Conservation (phyloP, 2,888 invertebrate genomes). For the Elmis aenea region DNA sequence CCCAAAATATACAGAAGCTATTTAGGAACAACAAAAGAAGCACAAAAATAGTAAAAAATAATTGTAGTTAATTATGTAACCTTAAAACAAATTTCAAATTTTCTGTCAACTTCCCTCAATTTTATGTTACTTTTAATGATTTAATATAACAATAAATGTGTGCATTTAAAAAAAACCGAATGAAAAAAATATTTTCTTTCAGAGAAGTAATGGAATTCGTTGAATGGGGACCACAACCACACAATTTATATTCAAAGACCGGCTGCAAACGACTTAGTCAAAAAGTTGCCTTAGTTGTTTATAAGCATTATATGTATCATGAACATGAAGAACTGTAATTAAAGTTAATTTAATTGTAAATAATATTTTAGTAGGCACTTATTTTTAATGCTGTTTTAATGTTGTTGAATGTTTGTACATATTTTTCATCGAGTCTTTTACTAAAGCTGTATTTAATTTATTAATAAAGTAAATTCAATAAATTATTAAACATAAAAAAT, state of each 20-base stretch:
- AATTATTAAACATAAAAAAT: too few relatives aligned
- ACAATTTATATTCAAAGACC: conserved; percentile 73
- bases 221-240: conserved; percentile 66
- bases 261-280: conserved; percentile 88
- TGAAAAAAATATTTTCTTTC: too few relatives aligned
- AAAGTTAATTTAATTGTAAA: not conserved
- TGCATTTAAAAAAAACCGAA: too few relatives aligned
- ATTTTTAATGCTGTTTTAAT: not conserved
- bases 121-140: too few relatives aligned
- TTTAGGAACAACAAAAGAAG: too few relatives aligned
- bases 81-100: conserved; percentile 1
- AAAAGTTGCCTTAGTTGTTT: conserved; percentile 56
- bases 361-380: not conserved
- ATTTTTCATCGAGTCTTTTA: not conserved
- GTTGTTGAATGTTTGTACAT: not conserved
- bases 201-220: conserved; percentile 63
- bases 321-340: not conserved
- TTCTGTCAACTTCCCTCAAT: too few relatives aligned
- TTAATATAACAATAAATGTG: too few relatives aligned
- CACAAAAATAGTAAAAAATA: too few relatives aligned
- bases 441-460: too few relatives aligned
- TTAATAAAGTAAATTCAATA: too few relatives aligned
- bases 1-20: too few relatives aligned
- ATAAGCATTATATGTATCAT: conserved; percentile 9
- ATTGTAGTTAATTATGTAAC: too few relatives aligned